phyloP scores from a whole-genome alignment of 2,888 invertebrate genomes.

The Hemaris fuciformis region DNA sequence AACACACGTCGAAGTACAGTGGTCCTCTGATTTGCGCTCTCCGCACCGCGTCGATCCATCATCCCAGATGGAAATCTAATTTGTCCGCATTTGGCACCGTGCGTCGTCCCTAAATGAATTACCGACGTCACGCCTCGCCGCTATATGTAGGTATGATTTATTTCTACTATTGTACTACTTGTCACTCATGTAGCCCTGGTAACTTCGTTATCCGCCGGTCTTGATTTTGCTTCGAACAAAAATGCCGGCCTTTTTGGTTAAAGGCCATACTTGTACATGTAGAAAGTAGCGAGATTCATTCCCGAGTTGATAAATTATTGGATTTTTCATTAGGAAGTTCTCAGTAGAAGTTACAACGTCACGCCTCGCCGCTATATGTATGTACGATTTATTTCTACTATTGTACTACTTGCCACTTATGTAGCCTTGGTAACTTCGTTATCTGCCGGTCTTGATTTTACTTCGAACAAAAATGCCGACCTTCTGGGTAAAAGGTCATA shows the following conservation, averaged over 20 bases:
- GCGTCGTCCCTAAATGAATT: conserved; percentile 66
- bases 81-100: conserved; percentile 59
- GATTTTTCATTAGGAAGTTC: too few species aligned
- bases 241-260: too few species aligned
- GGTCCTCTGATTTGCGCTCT: conserved; percentile 31
- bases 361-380: conserved; percentile 45
- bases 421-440: not conserved
- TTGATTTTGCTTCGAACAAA: not conserved
- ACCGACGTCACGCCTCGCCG: conserved; percentile 51
- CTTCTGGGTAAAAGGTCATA: too few species aligned
- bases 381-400: conserved; percentile 59
- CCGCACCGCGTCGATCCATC: conserved; percentile 59
- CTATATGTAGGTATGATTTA: conserved; percentile 58
- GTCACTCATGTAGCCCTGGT: not conserved
- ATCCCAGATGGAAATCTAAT: conserved; percentile 74
- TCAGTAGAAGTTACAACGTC: conserved; percentile 67
- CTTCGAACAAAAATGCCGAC: not conserved
- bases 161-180: conserved; percentile 34
- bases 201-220: not conserved
- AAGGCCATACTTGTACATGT: too few species aligned
- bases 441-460: not conserved
- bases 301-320: too few species aligned
- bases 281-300: too few species aligned
- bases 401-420: conserved; percentile 15
- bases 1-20: conserved; percentile 7